Percentiles rank a stretch among this genome's conserved stretches.
Conservation (phyloP, 2,113 vertebrate genomes). For the Crocuta crocuta region DNA sequence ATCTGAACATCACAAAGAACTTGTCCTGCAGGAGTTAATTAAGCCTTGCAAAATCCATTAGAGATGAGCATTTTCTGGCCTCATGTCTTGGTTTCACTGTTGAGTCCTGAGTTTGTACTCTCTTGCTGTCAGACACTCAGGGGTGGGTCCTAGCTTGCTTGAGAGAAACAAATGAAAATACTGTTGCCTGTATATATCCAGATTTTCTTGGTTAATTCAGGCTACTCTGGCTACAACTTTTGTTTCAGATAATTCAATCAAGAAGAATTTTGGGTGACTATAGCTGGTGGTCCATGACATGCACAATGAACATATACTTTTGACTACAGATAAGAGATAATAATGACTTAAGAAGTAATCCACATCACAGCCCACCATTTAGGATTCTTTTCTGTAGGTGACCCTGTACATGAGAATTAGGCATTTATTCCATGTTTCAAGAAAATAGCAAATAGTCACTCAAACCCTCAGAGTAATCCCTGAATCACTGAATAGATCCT, state of each 20-base stretch:
- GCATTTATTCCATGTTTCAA: neutral
- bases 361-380: neutral
- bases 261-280: neutral
- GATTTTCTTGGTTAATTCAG: neutral
- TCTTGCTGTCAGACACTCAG: conserved; percentile 37
- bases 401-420: neutral
- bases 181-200: neutral
- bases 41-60: conserved; percentile 63
- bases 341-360: neutral
- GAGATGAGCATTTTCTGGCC: conserved; percentile 27
- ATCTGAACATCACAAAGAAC: conserved; percentile 50
- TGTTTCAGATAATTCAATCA: neutral
- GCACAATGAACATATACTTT: neutral
- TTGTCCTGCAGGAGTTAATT: conserved; percentile 66
- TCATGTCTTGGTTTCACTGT: conserved; percentile 18
- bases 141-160: neutral
- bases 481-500: neutral
- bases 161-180: conserved; percentile 40
- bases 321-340: neutral
- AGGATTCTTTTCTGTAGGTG: neutral
- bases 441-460: neutral
- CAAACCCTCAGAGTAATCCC: neutral
- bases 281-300: neutral
- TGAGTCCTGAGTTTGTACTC: neutral
- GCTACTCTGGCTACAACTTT: neutral